Evolutionary conservation across 2,888 invertebrate genomes (phyloP).

Genomic region (Noctua pronuba): DNA sequence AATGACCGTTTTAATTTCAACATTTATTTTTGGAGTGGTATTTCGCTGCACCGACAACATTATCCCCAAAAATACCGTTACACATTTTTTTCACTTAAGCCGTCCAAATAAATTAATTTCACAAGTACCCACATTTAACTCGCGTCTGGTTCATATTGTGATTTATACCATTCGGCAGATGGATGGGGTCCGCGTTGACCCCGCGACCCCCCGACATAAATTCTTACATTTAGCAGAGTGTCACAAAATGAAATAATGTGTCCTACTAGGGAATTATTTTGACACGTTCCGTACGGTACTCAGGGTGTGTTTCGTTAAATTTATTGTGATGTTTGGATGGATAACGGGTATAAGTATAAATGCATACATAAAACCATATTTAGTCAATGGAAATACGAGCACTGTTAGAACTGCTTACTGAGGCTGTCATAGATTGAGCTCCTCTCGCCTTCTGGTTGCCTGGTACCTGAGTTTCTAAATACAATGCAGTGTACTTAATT

Average conservation of each 20-base stretch:
- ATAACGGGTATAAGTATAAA: neutral
- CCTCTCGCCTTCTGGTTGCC: neutral
- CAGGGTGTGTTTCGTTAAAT: slow-evolving; percentile 61
- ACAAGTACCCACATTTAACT: slow-evolving; percentile 58
- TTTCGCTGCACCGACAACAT: neutral
- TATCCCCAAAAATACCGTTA: slow-evolving; percentile 31
- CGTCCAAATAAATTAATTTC: slow-evolving; percentile 55
- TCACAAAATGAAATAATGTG: slow-evolving; percentile 75
- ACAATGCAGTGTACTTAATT: neutral
- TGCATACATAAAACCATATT: neutral
- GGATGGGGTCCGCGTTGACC: slow-evolving; percentile 74
- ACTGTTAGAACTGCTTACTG: too few species aligned
- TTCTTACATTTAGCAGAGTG: slow-evolving; percentile 79
- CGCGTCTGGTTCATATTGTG: slow-evolving; percentile 70
- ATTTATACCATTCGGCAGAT: slow-evolving; percentile 76
- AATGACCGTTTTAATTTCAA: neutral
- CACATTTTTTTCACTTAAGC: slow-evolving; percentile 44
- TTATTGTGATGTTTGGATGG: slow-evolving; percentile 47
- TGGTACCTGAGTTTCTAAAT: neutral
- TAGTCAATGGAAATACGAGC: neutral
- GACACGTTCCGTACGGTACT: slow-evolving; percentile 71
- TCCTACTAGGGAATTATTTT: slow-evolving; percentile 78
- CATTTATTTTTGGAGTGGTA: neutral
- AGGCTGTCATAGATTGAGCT: neutral
- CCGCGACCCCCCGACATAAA: slow-evolving; percentile 80